Evolutionary conservation across 35 echinoderm and acorn worm genomes (phyloP).

Genomic region (Chiridota heheva): DNA sequence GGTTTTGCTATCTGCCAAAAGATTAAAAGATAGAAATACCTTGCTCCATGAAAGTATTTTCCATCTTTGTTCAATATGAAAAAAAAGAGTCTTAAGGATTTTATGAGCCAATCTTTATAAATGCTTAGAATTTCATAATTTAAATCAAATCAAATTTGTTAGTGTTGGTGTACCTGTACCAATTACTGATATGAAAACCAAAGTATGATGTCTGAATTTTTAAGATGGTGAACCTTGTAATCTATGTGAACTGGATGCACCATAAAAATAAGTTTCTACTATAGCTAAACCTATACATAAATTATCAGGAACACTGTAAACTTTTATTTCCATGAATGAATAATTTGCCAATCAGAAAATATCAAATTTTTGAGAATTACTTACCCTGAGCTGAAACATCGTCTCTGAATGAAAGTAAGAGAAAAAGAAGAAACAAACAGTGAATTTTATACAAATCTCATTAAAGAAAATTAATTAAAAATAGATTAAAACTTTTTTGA

Average conservation of each 20-base stretch:
- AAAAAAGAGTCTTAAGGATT: no score
- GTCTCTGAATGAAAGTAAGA: background rate
- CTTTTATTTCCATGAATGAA: background rate
- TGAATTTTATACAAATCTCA: background rate
- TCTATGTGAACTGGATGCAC: background rate
- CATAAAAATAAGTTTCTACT: background rate
- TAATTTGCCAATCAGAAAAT: background rate
- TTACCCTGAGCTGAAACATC: slow-evolving; percentile 16
- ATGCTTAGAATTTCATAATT: no score
- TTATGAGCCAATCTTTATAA: no score
- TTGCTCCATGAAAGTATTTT: no score
- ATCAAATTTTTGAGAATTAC: background rate
- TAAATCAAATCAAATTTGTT: no score
- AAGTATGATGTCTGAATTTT: background rate
- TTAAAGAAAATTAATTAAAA: background rate
- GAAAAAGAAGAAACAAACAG: background rate
- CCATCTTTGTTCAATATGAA: no score
- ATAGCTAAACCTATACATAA: slow-evolving; percentile 1
- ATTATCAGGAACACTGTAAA: background rate
- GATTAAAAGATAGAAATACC: no score
- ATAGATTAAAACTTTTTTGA: background rate
- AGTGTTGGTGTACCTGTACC: no score
- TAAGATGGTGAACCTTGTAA: background rate
- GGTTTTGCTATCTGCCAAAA: no score
- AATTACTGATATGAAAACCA: no score